Base-by-base conservation (phyloP, 2,113 vertebrate genomes). In the Girardinichthys multiradiatus region DNA sequence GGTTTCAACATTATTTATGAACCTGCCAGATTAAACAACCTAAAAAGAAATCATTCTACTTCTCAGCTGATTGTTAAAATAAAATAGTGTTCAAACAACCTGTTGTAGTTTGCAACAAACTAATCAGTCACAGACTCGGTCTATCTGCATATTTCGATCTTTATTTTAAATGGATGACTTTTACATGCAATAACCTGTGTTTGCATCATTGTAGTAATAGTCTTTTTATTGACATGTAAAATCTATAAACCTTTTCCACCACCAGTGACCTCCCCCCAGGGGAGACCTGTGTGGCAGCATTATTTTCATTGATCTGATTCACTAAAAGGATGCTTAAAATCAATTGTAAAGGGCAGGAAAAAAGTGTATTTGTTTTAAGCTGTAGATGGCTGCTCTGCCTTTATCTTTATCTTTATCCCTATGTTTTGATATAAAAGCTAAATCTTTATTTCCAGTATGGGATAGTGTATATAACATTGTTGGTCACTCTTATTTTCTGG, bases 401-500 rank as follows among this genome's bases (percentile, higher is more conserved):
- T 24, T 14, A 63, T 24, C 37, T 45, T n/a, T n/a, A n/a, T n/a
- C n/a, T n/a, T n/a, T n/a, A n/a, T n/a, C n/a, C 39, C 3, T n/a
- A 65, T 57, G 35, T 2, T 65, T 66, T 57, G 61, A 71, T 48
- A 57, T 8, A 15, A 57, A n/a, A 31, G 64, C 10, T 51, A 27
- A 54, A 68, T 67, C 2, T 35, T 19, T 15, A 62, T 39, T 58
- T 64, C 26, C 28, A 13, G 14, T 26, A 33, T 39, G 17, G 51
- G 35, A 61, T 63, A 4, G n/a, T n/a, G n/a, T 58, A 70, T 30
- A 24, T 11, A 67, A 72, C 17, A n/a, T 61, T n/a, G 61, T 11
- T 35, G 70, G 27, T 69, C 61, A 21, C 29, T 77, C 63, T 69
- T 28, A 30, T 69, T 76, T 76, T 35, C 77, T 89, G 87, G 89